Conservation (phyloP, 2,797 vertebrate genomes). For the Acanthurus leucopareius region DNA sequence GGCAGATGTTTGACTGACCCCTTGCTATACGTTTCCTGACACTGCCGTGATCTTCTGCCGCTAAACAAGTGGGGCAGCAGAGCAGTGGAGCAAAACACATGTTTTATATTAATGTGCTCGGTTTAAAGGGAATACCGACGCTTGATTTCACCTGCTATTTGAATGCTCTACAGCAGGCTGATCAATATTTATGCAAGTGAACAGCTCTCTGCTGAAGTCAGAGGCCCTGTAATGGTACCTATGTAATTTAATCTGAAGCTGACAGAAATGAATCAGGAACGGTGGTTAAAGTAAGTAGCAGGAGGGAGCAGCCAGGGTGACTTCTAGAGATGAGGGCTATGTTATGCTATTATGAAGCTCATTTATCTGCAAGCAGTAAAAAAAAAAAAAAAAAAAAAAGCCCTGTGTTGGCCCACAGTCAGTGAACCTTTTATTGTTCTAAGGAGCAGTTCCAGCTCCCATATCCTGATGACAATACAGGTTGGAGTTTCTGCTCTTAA, state of each 20-base stretch:
- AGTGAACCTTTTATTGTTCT: constrained; percentile 28
- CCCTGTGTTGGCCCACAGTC: constrained; percentile 14
- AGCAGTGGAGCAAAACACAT: constrained; percentile 48
- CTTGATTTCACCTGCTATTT: constrained; percentile 54
- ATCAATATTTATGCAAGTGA: constrained; percentile 70
- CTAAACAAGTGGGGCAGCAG: constrained; percentile 57
- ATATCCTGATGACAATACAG: constrained; percentile 29
- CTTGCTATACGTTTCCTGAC: constrained; percentile 52
- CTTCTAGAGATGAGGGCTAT: constrained; percentile 35
- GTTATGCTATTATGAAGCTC: constrained; percentile 49
- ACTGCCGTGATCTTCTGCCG: constrained; percentile 51
- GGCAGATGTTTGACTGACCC: constrained; percentile 78
- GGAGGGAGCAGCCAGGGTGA: constrained; percentile 25
- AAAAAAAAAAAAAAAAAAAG: constrained; percentile 9
- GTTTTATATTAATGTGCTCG: constrained; percentile 49
- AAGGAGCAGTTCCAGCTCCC: constrained; percentile 28
- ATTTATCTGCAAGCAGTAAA: constrained; percentile 40
- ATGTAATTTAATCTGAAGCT: constrained; percentile 54
- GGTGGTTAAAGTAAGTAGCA: constrained; percentile 19
- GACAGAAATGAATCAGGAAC: constrained; percentile 43
- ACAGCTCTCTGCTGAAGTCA: constrained; percentile 51
- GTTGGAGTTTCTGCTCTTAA: constrained; percentile 35
- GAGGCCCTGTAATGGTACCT: constrained; percentile 49
- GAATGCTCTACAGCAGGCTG: constrained; percentile 39
- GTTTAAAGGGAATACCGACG: constrained; percentile 41